Evolutionary conservation across 1,140 invertebrate species (phyloP).

Genomic region (Neuroterus valhalla): DNA sequence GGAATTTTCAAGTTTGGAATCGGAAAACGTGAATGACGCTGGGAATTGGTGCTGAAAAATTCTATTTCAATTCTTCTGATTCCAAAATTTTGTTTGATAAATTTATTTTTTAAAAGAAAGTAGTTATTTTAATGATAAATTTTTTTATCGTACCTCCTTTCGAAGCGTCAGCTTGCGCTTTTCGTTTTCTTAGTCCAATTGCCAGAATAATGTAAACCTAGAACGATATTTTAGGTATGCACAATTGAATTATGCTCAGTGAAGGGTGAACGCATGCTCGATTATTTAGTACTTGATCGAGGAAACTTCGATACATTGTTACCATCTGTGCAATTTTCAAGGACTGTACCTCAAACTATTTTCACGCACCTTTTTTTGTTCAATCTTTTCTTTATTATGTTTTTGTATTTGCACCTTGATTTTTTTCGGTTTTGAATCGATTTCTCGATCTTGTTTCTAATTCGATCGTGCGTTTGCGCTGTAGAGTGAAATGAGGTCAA

Average conservation of each 20-base stretch:
- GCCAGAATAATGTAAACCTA: conserved; percentile 4
- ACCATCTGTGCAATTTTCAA: too few relatives aligned
- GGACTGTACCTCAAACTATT: too few relatives aligned
- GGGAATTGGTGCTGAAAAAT: not conserved
- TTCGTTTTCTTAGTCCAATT: conserved; percentile 25
- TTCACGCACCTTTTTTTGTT: not conserved
- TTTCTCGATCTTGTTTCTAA: not conserved
- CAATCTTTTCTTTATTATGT: not conserved
- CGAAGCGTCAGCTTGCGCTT: not conserved
- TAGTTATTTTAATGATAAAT: not conserved
- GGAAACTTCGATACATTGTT: too few relatives aligned
- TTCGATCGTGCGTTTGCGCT: conserved; percentile 29
- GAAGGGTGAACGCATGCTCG: not conserved
- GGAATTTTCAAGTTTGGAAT: not conserved
- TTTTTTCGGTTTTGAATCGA: not conserved
- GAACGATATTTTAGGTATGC: not conserved
- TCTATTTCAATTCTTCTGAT: not conserved
- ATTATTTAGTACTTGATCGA: too few relatives aligned
- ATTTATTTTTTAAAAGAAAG: not conserved
- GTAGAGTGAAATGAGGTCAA: conserved; percentile 51
- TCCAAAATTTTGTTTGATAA: not conserved
- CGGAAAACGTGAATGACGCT: not conserved
- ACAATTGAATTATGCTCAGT: conserved; percentile 9
- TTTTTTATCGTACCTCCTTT: too few relatives aligned
- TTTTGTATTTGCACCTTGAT: not conserved